phyloP scores from a whole-genome alignment of 2,797 vertebrate genomes.

The Oreochromis mossambicus region DNA sequence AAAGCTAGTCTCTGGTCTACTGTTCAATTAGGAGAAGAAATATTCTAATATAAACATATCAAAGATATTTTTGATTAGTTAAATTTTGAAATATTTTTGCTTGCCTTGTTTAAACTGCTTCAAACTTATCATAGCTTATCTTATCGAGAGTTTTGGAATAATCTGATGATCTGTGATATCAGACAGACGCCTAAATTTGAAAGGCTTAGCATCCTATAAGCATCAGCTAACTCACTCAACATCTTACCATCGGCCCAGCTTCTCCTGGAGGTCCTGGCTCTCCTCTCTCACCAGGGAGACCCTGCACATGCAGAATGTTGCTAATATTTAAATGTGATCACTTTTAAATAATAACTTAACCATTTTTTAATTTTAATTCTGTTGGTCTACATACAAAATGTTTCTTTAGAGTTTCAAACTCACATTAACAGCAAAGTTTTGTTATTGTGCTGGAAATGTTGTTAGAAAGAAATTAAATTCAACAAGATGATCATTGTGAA shows the following conservation, averaged over 20 bases:
- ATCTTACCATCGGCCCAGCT: conserved; percentile 65
- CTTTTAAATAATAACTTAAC: neutral
- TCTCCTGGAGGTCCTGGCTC: conserved; percentile 62
- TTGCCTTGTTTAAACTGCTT: neutral
- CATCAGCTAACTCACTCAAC: neutral
- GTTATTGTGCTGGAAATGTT: neutral
- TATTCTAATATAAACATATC: neutral
- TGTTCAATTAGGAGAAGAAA: neutral
- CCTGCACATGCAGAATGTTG: conserved; percentile 41
- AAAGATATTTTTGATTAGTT: neutral
- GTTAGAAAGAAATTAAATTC: neutral
- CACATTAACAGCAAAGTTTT: neutral
- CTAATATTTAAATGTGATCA: neutral
- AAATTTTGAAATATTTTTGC: neutral
- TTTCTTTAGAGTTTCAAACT: neutral
- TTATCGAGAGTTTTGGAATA: rapidly evolving
- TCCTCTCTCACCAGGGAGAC: conserved; percentile 63
- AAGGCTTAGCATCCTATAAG: neutral
- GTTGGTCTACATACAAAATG: neutral
- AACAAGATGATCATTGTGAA: neutral
- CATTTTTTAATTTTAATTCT: neutral
- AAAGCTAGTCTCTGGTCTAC: neutral
- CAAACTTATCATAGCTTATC: rapidly evolving
- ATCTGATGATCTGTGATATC: neutral
- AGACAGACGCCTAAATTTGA: neutral